Evolutionary conservation across 1,140 invertebrate species (phyloP), one percentile per base, ranked within the genome.

Genomic region (Phthorimaea operculella): DNA sequence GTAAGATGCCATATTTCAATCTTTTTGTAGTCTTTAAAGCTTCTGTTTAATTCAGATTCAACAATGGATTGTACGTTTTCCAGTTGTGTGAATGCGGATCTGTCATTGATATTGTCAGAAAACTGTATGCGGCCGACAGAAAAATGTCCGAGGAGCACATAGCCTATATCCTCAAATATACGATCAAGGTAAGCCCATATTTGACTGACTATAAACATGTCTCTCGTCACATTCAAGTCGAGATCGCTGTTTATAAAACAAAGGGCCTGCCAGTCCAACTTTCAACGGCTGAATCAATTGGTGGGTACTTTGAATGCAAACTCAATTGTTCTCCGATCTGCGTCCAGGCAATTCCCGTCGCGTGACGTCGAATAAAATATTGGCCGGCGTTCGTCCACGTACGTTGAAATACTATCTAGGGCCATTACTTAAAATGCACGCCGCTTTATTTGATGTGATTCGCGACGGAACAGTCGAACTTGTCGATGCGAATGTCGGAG

Each of bases 131-230:
- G 18, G 80, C 87, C 55, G 90, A 92, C 70, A 90, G 90, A 74
- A 89, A 91, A 80, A 90, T 96, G 88, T 88, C 88, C 34, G 95
- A 97, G 77, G 91, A 93, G 71, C 92, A 97, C 68, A 95, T 97
- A 58, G 93, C 92, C 51, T 95, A 92, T 77, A 93, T 97, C 64
- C 87, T 97, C 50, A 92, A 90, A 71, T 94, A 96, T 89, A 90
- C 91, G 63, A 92, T 95, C 59, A 92, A 93, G 88, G 92, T 93
- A 87, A 87, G 79, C 63, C 81, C 78, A 79, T 80, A 81, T 82
- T 72, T 66, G 76, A 80, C 70, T 72, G 74, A 80, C 79, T 81
- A 85, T 85, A 85, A 85, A 85, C 79, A 85, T 85, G 79, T 83
- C 82, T 56, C 74, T 82, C 79, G 72, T 83, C 82, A 83, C 82